Percentiles rank a stretch among this genome's conserved stretches.
Conservation (phyloP, 2,113 vertebrate genomes). For the Athene cunicularia region DNA sequence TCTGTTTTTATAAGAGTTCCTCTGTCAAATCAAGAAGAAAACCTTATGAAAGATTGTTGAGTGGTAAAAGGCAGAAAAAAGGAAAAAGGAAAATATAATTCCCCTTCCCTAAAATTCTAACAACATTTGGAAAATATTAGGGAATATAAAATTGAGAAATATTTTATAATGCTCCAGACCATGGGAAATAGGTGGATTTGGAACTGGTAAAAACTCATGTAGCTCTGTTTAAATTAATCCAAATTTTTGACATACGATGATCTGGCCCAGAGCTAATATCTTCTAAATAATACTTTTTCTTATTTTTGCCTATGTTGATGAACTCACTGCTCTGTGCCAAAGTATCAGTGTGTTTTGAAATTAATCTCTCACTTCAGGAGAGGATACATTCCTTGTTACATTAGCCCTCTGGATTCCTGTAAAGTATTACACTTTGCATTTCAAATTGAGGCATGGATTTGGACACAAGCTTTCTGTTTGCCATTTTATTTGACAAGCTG, state of each 20-base stretch:
- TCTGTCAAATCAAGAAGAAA: neutral
- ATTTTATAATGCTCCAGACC: neutral
- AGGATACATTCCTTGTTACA: neutral
- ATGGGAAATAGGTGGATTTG: neutral
- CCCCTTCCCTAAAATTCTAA: neutral
- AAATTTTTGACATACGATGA: slow-evolving; percentile 6
- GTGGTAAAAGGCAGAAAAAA: neutral
- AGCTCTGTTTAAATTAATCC: neutral
- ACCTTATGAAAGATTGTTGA: neutral
- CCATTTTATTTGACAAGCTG: neutral
- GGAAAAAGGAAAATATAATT: neutral
- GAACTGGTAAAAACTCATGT: neutral
- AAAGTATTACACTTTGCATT: neutral
- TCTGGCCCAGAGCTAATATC: neutral
- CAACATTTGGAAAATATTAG: slow-evolving; percentile 47
- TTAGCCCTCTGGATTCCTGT: neutral
- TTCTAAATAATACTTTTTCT: neutral
- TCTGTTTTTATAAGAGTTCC: neutral
- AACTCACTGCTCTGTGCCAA: neutral
- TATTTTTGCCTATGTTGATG: neutral
- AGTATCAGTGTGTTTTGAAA: neutral
- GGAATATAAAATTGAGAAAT: slow-evolving; percentile 30
- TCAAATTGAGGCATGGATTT: neutral
- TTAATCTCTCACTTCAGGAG: neutral
- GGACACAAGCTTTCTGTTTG: neutral